These are phyloP conservation scores for Cephus rjabovi DNA, from an alignment of 2,888 invertebrate species.

Conservation along the genomic window DNA sequence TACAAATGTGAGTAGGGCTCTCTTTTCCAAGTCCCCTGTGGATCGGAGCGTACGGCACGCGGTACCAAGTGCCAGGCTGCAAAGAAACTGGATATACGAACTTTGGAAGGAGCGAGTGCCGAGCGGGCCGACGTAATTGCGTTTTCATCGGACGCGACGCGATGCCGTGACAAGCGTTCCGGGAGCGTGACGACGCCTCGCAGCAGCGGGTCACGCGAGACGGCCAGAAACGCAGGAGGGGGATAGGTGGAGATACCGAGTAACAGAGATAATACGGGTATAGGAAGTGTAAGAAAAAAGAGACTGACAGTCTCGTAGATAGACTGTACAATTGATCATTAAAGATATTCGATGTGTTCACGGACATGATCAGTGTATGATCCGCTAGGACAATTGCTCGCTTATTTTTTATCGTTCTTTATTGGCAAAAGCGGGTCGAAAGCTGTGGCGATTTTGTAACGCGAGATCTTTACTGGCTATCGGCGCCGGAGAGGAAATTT, in stretches of 20 bases:
- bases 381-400: slow-evolving; percentile 51
- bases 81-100: not conserved
- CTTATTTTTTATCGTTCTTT: slow-evolving; percentile 61
- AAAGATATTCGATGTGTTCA: not conserved
- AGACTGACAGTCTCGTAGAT: not conserved
- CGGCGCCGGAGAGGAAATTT: not conserved
- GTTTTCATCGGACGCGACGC: not conserved
- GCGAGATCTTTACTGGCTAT: not conserved
- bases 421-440: slow-evolving; percentile 40
- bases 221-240: not conserved
- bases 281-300: not conserved
- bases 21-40: not conserved
- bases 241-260: slow-evolving; percentile 25
- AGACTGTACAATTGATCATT: not conserved
- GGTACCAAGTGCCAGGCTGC: not conserved
- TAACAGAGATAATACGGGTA: not conserved
- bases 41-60: not conserved
- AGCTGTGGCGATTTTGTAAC: not conserved
- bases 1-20: not conserved
- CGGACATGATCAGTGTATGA: slow-evolving; percentile 31
- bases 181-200: slow-evolving; percentile 2
- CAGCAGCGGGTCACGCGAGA: slow-evolving; percentile 1
- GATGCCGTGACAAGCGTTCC: slow-evolving; percentile 5
- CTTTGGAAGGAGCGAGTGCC: not conserved
- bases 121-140: slow-evolving; percentile 4